These are phyloP conservation scores for Cyphomyrmex costatus DNA, from an alignment of 1,140 invertebrate species.

Conservation along the genomic window DNA sequence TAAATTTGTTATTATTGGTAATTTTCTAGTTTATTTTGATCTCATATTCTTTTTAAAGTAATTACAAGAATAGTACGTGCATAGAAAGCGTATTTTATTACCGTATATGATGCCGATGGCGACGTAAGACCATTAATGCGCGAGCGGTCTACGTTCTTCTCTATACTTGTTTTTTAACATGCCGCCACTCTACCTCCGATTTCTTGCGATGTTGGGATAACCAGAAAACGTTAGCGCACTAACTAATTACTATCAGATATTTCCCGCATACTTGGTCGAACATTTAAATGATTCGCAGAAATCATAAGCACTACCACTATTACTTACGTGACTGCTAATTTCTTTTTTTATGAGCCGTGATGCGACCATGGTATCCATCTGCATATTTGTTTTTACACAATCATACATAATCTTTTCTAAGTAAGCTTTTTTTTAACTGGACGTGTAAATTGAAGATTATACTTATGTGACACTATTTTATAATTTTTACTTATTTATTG, in stretches of 20 bases:
- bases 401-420: neutral
- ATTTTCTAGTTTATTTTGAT: neutral
- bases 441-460: neutral
- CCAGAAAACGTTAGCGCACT: conserved; percentile 80
- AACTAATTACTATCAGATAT: conserved; percentile 83
- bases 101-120: conserved; percentile 43
- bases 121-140: conserved; percentile 61
- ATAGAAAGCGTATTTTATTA: conserved; percentile 69
- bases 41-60: conserved; percentile 30
- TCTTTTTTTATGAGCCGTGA: neutral
- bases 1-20: neutral
- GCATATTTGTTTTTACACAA: conserved; percentile 10
- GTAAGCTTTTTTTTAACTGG: neutral
- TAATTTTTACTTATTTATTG: conserved; percentile 1
- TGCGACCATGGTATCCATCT: neutral
- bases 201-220: conserved; percentile 74
- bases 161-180: conserved; percentile 61
- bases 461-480: neutral
- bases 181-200: conserved; percentile 59
- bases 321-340: conserved; percentile 17
- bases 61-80: conserved; percentile 46
- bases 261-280: conserved; percentile 73
- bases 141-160: conserved; percentile 75
- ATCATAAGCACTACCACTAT: conserved; percentile 66
- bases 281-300: conserved; percentile 81